Evolutionary conservation across 2,113 vertebrate genomes (phyloP).

Genomic region (Dasypus novemcinctus): DNA sequence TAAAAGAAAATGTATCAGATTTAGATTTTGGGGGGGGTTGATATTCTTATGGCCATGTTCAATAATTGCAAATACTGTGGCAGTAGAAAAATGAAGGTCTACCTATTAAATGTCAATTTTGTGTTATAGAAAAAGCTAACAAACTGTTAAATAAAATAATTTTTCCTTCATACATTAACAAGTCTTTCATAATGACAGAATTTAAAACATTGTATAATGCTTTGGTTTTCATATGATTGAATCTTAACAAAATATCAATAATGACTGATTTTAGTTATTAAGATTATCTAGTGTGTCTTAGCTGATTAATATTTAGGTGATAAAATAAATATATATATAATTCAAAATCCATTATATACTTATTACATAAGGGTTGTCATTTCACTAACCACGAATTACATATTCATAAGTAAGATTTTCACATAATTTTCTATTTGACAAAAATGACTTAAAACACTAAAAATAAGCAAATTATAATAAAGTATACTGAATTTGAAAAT

Average conservation of each 20-base stretch:
- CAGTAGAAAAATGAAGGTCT: background rate
- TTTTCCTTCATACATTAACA: background rate
- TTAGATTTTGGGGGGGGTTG: background rate
- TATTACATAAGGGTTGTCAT: background rate
- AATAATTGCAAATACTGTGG: background rate
- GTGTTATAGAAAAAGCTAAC: background rate
- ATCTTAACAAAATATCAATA: background rate
- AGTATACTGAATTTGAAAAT: background rate
- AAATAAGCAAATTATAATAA: background rate
- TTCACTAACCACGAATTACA: background rate
- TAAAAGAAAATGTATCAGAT: background rate
- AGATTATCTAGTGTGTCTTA: background rate
- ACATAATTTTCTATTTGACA: background rate
- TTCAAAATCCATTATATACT: background rate
- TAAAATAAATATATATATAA: background rate
- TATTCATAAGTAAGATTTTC: background rate
- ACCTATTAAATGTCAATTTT: background rate
- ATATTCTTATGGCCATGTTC: background rate
- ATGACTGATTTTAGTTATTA: background rate
- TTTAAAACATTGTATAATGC: background rate
- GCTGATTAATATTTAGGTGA: background rate
- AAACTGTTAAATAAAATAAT: background rate
- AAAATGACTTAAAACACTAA: background rate
- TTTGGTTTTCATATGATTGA: background rate
- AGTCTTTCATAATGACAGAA: background rate